phyloP scores from a whole-genome alignment of 1,140 invertebrate genomes.

The Drosophila repletoides region DNA sequence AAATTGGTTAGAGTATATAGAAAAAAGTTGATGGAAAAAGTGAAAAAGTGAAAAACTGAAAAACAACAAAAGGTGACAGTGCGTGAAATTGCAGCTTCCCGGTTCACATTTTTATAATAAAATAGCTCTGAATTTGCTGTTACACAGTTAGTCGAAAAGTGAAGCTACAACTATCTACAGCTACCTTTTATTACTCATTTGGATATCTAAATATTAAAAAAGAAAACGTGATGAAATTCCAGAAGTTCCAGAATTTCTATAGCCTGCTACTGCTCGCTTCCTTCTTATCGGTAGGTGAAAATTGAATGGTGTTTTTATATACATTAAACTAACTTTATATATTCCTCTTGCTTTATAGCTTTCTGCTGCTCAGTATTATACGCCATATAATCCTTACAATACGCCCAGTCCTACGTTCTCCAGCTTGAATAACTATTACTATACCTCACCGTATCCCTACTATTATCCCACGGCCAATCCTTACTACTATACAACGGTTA shows the following conservation, averaged over 20 bases:
- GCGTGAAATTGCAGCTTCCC: conserved; percentile 57
- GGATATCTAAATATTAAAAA: background rate
- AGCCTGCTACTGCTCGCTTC: conserved; percentile 21
- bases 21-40: conserved; percentile 11
- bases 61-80: conserved; percentile 50
- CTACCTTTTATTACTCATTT: too few species aligned
- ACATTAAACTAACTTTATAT: background rate
- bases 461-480: conserved; percentile 40
- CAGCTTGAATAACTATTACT: conserved; percentile 57
- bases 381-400: conserved; percentile 61
- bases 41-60: conserved; percentile 17
- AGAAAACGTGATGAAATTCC: background rate
- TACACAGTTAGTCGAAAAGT: conserved; percentile 33
- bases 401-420: conserved; percentile 59
- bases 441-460: conserved; percentile 58
- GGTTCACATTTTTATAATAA: conserved; percentile 53
- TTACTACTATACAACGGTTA: conserved; percentile 39
- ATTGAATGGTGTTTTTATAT: background rate
- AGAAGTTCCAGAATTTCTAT: conserved; percentile 21
- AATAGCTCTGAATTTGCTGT: conserved; percentile 2
- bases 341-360: conserved; percentile 37
- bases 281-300: conserved; percentile 32
- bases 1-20: conserved; percentile 10
- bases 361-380: conserved; percentile 45
- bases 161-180: conserved; percentile 13